phyloP scores from a whole-genome alignment of 2,113 vertebrate genomes.

The Salvelinus fontinalis region DNA sequence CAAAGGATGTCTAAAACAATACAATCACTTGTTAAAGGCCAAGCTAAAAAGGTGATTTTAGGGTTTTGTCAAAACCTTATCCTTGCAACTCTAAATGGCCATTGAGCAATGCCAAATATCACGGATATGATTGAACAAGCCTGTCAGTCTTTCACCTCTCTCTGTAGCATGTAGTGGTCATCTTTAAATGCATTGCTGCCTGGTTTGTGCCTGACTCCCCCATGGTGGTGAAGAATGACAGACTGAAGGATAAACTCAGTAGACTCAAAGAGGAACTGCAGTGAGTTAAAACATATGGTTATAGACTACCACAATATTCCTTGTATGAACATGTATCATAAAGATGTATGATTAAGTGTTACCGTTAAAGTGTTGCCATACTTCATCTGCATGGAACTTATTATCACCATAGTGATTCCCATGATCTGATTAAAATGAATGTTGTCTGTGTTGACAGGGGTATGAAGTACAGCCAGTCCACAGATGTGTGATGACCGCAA shows the following conservation, averaged over 20 bases:
- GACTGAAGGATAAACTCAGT: slow-evolving; percentile 64
- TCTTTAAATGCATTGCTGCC: slow-evolving; percentile 84
- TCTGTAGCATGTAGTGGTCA: slow-evolving; percentile 86
- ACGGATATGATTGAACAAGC: not conserved
- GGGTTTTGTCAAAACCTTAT: too few species aligned
- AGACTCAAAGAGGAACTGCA: slow-evolving; percentile 62
- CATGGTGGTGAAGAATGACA: slow-evolving; percentile 74
- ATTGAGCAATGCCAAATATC: not conserved
- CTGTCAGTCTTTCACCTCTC: not conserved
- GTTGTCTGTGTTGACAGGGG: slow-evolving; percentile 21
- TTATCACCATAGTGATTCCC: too few species aligned
- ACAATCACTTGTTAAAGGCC: not conserved
- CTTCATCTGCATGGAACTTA: too few species aligned
- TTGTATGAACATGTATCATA: not conserved
- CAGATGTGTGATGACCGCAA: slow-evolving; percentile 30
- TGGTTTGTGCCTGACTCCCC: slow-evolving; percentile 88
- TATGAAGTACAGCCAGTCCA: slow-evolving; percentile 21
- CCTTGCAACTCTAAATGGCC: too few species aligned
- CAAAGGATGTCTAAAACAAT: too few species aligned
- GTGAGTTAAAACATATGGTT: slow-evolving; percentile 56
- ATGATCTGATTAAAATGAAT: not conserved
- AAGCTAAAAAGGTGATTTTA: too few species aligned
- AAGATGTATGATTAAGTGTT: too few species aligned
- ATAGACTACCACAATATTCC: not conserved
- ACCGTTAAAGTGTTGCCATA: too few species aligned